Evolutionary conservation across 2,113 vertebrate genomes (phyloP).

Genomic region (Theropithecus gelada): DNA sequence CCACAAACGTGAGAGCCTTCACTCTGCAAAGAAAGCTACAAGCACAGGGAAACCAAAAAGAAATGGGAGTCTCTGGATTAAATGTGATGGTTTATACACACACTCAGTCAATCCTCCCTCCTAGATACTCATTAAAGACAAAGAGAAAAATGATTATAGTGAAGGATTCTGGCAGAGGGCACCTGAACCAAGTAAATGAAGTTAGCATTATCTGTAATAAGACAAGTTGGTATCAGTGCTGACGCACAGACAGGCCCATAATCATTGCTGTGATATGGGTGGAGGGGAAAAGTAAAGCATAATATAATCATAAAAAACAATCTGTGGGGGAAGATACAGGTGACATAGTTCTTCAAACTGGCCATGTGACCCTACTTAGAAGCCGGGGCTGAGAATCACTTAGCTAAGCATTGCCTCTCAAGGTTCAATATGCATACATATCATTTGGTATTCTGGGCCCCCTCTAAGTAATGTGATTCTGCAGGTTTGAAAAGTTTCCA

Average conservation of each 20-base stretch:
- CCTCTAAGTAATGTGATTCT: neutral
- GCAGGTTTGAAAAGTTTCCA: neutral
- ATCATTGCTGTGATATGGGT: neutral
- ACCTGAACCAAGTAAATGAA: neutral
- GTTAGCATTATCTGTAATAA: neutral
- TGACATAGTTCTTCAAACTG: neutral
- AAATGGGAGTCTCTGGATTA: neutral
- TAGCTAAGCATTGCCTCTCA: neutral
- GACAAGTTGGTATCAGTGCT: neutral
- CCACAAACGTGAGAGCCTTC: neutral
- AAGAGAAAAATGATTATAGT: neutral
- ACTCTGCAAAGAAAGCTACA: neutral
- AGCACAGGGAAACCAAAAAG: neutral
- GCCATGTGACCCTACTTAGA: neutral
- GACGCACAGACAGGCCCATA: neutral
- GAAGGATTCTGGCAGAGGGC: neutral
- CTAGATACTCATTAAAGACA: neutral
- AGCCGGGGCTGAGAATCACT: neutral
- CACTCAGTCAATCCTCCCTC: too few species aligned
- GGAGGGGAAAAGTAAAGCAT: neutral
- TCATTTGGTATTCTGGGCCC: neutral
- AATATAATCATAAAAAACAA: neutral
- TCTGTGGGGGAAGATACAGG: neutral
- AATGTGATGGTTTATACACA: neutral
- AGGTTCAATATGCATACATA: neutral